Base-by-base conservation (phyloP, 1,140 invertebrate genomes). In the Ceratina australensis region DNA sequence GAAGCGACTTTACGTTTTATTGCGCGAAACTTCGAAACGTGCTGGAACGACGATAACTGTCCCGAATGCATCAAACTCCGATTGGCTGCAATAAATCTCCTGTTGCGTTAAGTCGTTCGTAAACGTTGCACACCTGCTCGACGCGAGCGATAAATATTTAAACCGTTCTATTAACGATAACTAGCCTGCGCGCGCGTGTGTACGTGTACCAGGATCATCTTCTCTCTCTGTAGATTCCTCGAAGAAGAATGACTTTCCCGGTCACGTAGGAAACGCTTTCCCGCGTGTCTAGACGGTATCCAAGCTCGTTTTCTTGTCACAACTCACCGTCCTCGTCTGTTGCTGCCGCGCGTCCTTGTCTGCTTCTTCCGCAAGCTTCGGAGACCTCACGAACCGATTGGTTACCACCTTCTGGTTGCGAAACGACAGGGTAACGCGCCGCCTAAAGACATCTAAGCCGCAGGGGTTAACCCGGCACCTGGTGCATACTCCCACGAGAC, bases 401-500 rank as follows among this genome's bases (percentile, higher is more conserved):
- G 86, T 86, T 86, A 86, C 80, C 86, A 87, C 67, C 80, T 86
- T 87, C 80, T 82, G 86, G 84, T 83, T 85, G 67, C 83, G 83
- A 63, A 80, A 72, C 80, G 81, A 81, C 84, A 82, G 78, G 69
- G 84, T 87, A 87, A 87, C 85, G 82, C 87, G 85, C 79, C 78
- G 79, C 82, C 87, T 81, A 81, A 86, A 89, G 88, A 89, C 86
- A 83, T 85, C 89, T 91, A 91, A 91, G 90, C 90, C 90, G 82
- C 85, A 83, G 89, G 88, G 89, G 87, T 89, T 90, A 90, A 88
- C 87, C 89, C 87, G 76, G 81, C 90, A 91, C 90, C 90, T 91
- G 90, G 90, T 91, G 90, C 90, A 84, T 87, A 85, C 86, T 88
- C 90, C 90, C 88, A 86, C 85, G 89, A 89, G 90, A 91, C 88